These are phyloP conservation scores for Muscicapa adusta DNA, from an alignment of 2,113 vertebrate species.

Conservation along the genomic window DNA sequence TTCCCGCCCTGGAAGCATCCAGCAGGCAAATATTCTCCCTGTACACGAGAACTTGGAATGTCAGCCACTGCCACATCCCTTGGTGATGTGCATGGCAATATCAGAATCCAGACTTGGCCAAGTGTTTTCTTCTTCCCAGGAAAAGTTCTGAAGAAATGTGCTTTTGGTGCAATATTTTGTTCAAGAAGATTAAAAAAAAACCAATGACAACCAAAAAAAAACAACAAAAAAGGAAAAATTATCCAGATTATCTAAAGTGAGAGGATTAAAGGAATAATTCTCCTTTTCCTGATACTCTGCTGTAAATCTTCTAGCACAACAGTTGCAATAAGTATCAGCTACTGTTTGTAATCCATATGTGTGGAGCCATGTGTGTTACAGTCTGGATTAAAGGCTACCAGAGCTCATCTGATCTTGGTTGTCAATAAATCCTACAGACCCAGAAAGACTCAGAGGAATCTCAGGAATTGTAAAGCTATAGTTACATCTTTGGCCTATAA, in stretches of 20 bases:
- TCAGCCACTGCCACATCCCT: neutral
- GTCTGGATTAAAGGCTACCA: neutral
- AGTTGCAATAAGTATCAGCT: slow-evolving; percentile 1
- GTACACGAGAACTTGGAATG: neutral
- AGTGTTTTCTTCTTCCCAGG: neutral
- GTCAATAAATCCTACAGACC: neutral
- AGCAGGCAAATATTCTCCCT: neutral
- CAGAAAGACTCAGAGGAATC: neutral
- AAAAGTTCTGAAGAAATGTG: neutral
- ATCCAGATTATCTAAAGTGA: neutral
- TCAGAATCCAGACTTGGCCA: neutral
- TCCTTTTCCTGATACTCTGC: neutral
- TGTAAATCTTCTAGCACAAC: neutral
- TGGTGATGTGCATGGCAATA: neutral
- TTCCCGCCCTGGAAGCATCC: neutral
- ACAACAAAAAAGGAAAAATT: no score
- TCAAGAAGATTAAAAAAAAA: neutral
- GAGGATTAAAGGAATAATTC: neutral
- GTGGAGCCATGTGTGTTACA: neutral
- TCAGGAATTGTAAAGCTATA: neutral
- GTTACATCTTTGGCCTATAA: neutral
- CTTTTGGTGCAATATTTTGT: neutral
- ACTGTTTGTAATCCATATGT: neutral
- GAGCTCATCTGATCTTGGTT: neutral
- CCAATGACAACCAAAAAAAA: no score